A percentile compares a stretch with the other conserved stretches of the same genome.
Evolutionary conservation across 2,113 vertebrate genomes (phyloP).

Genomic region (Crotalus viridis): DNA sequence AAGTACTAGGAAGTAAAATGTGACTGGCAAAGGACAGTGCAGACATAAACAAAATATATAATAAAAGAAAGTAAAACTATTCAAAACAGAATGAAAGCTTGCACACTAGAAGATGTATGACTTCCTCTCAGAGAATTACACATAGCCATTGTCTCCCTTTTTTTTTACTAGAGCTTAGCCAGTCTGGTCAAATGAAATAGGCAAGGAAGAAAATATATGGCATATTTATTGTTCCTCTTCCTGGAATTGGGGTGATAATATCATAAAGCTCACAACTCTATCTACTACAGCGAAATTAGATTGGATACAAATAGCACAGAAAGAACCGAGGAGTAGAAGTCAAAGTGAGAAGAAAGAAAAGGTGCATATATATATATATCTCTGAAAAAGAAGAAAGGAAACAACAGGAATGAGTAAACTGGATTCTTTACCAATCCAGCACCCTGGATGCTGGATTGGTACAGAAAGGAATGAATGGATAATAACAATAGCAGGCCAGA

Average conservation of each 20-base stretch:
- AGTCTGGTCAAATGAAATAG: background rate
- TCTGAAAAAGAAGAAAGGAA: background rate
- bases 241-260: background rate
- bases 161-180: background rate
- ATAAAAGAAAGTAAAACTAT: background rate
- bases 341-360: background rate
- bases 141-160: background rate
- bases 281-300: background rate
- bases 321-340: background rate
- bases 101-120: background rate
- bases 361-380: background rate
- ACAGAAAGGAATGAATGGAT: background rate
- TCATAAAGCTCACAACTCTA: background rate
- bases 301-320: background rate
- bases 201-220: background rate
- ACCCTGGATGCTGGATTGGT: background rate
- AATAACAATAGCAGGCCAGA: background rate
- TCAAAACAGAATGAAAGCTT: background rate
- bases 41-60: background rate
- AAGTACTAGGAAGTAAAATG: conserved; percentile 8
- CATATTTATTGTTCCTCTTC: background rate
- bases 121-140: background rate
- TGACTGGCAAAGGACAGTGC: conserved; percentile 16
- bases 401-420: background rate
- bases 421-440: background rate